Base-by-base conservation (phyloP, 2,888 invertebrate genomes). In the Acanthosepion esculentum region DNA sequence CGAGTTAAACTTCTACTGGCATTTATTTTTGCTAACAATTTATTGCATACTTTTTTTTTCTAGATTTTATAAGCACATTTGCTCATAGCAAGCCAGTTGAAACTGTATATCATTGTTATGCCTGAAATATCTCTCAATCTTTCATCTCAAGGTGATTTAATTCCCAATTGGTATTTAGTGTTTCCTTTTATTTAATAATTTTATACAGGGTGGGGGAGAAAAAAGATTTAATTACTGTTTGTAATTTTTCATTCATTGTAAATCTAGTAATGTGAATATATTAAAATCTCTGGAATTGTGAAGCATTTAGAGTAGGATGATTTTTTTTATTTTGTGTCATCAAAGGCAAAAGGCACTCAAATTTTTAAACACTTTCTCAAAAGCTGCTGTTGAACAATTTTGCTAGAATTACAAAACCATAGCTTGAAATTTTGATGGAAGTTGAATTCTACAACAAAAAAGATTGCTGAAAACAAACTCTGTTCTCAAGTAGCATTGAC, bases 11-110 rank as follows among this genome's bases (percentile, higher is more conserved):
- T 78, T 33, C 78, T 78, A n/a, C 78, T 78, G 78, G 78, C n/a
- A 78, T 78, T 78, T 78, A 78, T 78, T 78, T 78, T 78, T 78
- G 78, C 78, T 78, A 78, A 78, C n/a, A 78, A 78, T n/a, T 78
- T n/a, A 78, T n/a, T 18, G n/a, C 18, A 33, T 78, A 78, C 15
- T 78, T 78, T n/a, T 10, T n/a, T n/a, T 78, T 78, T 41, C 3
- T 33, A 78, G 3, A 33, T 7, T 20, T 78, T 33, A n/a, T 78
- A 23, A n/a, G 33, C 78, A 33, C 78, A 78, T 78, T 15, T 33
- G 78, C 78, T 78, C n/a, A 23, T 33, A 78, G 12, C 12, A n/a
- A 78, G n/a, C 78, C 33, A 33, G 78, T n/a, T n/a, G 33, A 78
- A n/a, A 10, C 26, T n/a, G 78, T n/a, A n/a, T 78, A 12, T 78